These are phyloP conservation scores for Thalassarche chlororhynchos DNA, from an alignment of 2,113 vertebrate genomes.

Conservation along the genomic window DNA sequence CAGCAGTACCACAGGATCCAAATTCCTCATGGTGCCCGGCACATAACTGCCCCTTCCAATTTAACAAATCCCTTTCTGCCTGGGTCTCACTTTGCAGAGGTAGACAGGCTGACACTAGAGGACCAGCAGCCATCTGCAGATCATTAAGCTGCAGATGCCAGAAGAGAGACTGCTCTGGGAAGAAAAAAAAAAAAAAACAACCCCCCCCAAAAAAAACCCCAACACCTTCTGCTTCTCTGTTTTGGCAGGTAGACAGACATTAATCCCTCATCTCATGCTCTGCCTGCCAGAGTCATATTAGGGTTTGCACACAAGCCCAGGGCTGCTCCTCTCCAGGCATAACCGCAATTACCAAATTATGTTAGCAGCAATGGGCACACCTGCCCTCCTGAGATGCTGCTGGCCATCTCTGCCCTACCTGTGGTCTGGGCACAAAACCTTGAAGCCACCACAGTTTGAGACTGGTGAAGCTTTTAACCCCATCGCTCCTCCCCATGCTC, in stretches of 20 bases:
- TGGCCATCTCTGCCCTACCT: not conserved
- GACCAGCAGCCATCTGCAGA: not conserved
- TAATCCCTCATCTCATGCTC: not conserved
- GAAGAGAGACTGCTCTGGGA: not conserved
- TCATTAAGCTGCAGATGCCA: not conserved
- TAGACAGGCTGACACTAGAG: not conserved
- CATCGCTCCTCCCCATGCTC: fast-evolving
- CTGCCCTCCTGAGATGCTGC: not conserved
- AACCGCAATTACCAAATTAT: not conserved
- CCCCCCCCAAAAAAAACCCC: no score
- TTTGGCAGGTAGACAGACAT: not conserved
- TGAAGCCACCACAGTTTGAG: not conserved
- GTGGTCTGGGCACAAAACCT: not conserved
- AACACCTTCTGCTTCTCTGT: not conserved
- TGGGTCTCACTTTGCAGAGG: not conserved
- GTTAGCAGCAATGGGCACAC: not conserved
- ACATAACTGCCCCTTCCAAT: not conserved
- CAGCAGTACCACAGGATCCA: not conserved
- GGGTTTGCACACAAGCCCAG: not conserved
- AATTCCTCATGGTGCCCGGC: fast-evolving
- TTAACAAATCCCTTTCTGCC: not conserved
- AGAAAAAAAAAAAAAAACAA: not conserved
- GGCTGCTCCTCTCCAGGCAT: not conserved
- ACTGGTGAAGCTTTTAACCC: not conserved
- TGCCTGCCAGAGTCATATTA: not conserved